Evolutionary conservation across 1,140 invertebrate genomes (phyloP), one percentile per base, ranked within the genome.

Genomic region (Liolophura sinensis): DNA sequence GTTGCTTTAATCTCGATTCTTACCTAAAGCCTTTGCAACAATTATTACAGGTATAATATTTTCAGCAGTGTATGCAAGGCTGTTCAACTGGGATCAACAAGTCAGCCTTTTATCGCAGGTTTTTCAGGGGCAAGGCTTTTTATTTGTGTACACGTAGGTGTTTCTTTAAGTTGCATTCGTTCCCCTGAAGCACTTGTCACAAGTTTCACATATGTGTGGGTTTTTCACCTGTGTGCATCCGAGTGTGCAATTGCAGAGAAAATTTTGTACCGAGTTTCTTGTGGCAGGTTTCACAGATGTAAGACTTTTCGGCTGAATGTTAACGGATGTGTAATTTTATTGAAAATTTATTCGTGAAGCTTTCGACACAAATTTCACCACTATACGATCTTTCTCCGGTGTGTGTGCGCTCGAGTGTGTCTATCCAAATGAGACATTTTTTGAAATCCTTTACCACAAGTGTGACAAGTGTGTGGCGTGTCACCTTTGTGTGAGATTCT

Each of bases 11-110:
- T 83, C 94, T 93, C 77, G 94, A 92, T 83, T 93, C 94, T 1
- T 92, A 94, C 74, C 94, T 92, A 79, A 95, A 95, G 3, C 92
- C 93, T 81, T 96, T 96, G 65, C 90, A 92, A 83, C 93, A 95
- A 54, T 91, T 91, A 86, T 94, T 92, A 80, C 93, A 95, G 48
- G 90, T 89, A 76, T 93, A 95, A 14, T n/a, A n/a, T n/a, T n/a
- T n/a, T n/a, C n/a, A n/a, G n/a, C n/a, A n/a, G n/a, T n/a, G n/a
- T n/a, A n/a, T n/a, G n/a, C n/a, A n/a, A n/a, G n/a, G n/a, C n/a
- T n/a, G n/a, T n/a, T n/a, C n/a, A n/a, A n/a, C n/a, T n/a, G n/a
- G n/a, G n/a, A n/a, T n/a, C n/a, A n/a, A n/a, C n/a, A n/a, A n/a
- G n/a, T n/a, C n/a, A n/a, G n/a, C n/a, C n/a, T n/a, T n/a, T n/a